These are phyloP conservation scores for Anarhynchus alexandrinus DNA, from an alignment of 2,113 vertebrate species.

Conservation along the genomic window DNA sequence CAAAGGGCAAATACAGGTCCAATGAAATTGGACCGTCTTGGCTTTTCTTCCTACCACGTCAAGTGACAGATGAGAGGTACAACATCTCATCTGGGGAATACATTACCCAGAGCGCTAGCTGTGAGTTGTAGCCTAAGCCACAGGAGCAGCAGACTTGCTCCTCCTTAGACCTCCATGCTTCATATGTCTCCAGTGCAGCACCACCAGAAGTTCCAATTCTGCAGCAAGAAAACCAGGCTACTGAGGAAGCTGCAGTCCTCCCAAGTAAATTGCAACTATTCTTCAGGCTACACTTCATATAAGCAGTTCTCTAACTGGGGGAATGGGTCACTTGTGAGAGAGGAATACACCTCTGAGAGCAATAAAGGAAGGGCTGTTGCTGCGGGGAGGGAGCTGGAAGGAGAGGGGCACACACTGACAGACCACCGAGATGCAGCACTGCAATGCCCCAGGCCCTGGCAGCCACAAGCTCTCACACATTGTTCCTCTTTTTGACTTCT, in stretches of 20 bases:
- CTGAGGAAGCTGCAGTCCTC: not conserved
- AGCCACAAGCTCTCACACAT: rapidly evolving
- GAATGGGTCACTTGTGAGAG: not conserved
- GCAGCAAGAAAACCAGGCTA: not conserved
- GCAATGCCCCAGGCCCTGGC: not conserved
- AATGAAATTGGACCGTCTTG: not conserved
- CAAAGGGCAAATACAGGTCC: not conserved
- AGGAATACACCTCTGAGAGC: not conserved
- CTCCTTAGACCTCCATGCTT: not conserved
- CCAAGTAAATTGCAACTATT: not conserved
- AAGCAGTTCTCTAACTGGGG: not conserved
- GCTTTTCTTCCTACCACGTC: not conserved
- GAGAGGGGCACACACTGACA: not conserved
- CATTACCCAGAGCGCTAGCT: not conserved
- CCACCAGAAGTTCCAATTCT: not conserved
- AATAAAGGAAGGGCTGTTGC: not conserved
- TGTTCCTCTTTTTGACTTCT: not conserved
- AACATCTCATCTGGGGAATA: not conserved
- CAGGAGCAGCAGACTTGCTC: not conserved
- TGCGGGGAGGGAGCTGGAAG: not conserved
- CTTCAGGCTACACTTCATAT: not conserved
- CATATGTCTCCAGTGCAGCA: not conserved
- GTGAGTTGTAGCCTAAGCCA: not conserved
- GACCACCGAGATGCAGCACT: not conserved
- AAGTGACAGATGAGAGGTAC: not conserved